phyloP scores from a whole-genome alignment of 2,797 vertebrate genomes.

The Chrosomus eos region DNA sequence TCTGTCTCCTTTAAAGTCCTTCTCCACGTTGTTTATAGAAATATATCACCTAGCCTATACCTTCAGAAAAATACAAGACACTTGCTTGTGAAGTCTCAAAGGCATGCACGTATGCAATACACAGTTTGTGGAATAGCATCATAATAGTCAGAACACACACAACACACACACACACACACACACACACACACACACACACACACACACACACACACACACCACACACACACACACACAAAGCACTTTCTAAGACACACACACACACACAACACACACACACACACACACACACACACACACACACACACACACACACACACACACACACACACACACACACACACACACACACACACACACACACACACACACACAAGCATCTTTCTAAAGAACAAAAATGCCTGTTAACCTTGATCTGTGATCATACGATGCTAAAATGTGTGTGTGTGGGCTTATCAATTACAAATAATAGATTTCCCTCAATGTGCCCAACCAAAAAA shows the following conservation, averaged over 20 bases:
- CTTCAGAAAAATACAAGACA: slow-evolving; percentile 20
- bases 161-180: background rate
- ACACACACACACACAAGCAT: background rate
- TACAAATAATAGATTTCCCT: background rate
- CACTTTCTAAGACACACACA: background rate
- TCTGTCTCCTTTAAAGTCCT: slow-evolving; percentile 20
- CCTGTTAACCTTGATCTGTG: background rate
- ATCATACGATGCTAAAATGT: background rate
- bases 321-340: background rate
- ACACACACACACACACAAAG: background rate
- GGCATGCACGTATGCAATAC: background rate
- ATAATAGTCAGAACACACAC: background rate
- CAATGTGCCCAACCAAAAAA: background rate
- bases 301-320: background rate
- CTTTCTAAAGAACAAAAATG: background rate
- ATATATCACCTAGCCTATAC: slow-evolving; percentile 9
- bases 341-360: background rate
- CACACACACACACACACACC: background rate
- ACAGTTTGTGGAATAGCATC: background rate
- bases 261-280: background rate
- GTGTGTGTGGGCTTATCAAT: slow-evolving; percentile 7
- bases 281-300: background rate
- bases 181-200: background rate
- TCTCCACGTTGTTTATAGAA: slow-evolving; percentile 19
- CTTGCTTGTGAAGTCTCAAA: slow-evolving; percentile 22